These are phyloP conservation scores for Penaeus indicus DNA, from an alignment of 1,140 invertebrate genomes.

Conservation along the genomic window DNA sequence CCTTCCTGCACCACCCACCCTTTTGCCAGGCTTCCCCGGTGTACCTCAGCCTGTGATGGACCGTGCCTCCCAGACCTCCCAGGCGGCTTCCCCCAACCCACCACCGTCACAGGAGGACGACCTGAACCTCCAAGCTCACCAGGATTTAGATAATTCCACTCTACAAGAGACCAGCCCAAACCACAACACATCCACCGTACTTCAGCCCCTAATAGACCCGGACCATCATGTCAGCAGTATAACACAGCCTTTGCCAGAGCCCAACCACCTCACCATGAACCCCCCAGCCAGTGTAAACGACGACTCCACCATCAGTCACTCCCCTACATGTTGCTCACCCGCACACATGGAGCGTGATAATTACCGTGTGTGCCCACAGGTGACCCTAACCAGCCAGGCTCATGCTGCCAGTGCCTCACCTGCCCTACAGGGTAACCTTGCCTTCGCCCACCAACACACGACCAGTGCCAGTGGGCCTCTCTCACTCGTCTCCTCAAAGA, in stretches of 20 bases:
- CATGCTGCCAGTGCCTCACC: constrained; percentile 63
- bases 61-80: constrained; percentile 63
- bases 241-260: constrained; percentile 52
- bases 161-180: constrained; percentile 39
- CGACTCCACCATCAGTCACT: constrained; percentile 41
- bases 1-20: constrained; percentile 40
- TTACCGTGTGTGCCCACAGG: constrained; percentile 58
- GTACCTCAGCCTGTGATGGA: constrained; percentile 63
- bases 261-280: constrained; percentile 43
- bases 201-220: constrained; percentile 42
- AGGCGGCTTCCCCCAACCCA: constrained; percentile 59
- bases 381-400: constrained; percentile 62
- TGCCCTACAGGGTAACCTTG: constrained; percentile 63
- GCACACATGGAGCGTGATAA: constrained; percentile 58
- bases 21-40: constrained; percentile 56
- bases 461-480: constrained; percentile 57
- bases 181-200: constrained; percentile 30
- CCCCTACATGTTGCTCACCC: constrained; percentile 59
- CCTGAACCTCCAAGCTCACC: constrained; percentile 31
- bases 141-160: constrained; percentile 45
- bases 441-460: constrained; percentile 59
- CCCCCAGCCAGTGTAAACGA: constrained; percentile 47
- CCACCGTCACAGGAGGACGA: constrained; percentile 42
- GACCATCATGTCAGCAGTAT: constrained; percentile 43
- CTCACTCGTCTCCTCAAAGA: constrained; percentile 61